Evolutionary conservation across 2,888 invertebrate genomes (phyloP).

Genomic region (Drosophila infuscata): DNA sequence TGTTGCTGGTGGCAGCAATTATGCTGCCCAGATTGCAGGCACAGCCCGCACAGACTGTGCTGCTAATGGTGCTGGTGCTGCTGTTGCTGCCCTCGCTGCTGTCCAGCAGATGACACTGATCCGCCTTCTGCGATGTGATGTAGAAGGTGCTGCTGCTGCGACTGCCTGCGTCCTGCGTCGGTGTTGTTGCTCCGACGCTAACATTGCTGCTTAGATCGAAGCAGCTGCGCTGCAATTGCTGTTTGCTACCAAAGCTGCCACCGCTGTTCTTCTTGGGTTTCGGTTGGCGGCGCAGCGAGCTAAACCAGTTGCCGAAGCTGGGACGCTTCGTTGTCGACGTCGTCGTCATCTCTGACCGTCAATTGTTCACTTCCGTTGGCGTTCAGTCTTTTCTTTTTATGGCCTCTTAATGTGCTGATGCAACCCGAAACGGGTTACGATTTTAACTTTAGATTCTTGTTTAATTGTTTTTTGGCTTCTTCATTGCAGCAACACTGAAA

Average conservation of each 20-base stretch:
- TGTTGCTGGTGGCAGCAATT: slow-evolving; percentile 6
- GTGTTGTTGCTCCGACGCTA: slow-evolving; percentile 5
- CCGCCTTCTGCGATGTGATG: slow-evolving; percentile 57
- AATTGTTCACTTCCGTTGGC: slow-evolving; percentile 54
- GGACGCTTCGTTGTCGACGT: slow-evolving; percentile 86
- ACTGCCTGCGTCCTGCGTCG: slow-evolving; percentile 21
- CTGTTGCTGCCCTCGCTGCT: slow-evolving; percentile 41
- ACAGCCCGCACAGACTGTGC: slow-evolving; percentile 82
- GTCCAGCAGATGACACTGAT: slow-evolving; percentile 61
- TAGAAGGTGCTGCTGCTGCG: slow-evolving; percentile 82
- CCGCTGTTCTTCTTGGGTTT: slow-evolving; percentile 82
- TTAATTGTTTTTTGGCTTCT: slow-evolving; percentile 59
- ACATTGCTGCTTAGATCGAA: slow-evolving; percentile 77
- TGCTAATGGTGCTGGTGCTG: slow-evolving; percentile 61
- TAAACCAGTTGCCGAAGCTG: slow-evolving; percentile 92
- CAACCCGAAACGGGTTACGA: slow-evolving; percentile 8
- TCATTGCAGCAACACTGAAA: slow-evolving; percentile 65
- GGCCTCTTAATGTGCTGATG: slow-evolving; percentile 16
- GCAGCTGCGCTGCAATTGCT: slow-evolving; percentile 84
- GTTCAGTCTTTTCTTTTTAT: slow-evolving; percentile 40
- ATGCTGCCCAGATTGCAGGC: slow-evolving; percentile 74
- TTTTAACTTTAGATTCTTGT: slow-evolving; percentile 22
- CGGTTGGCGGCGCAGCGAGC: slow-evolving; percentile 89
- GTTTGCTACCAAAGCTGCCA: slow-evolving; percentile 74
- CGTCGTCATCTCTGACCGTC: slow-evolving; percentile 66